phyloP scores from a whole-genome alignment of 1,140 invertebrate genomes.

The Hetaerina americana region DNA sequence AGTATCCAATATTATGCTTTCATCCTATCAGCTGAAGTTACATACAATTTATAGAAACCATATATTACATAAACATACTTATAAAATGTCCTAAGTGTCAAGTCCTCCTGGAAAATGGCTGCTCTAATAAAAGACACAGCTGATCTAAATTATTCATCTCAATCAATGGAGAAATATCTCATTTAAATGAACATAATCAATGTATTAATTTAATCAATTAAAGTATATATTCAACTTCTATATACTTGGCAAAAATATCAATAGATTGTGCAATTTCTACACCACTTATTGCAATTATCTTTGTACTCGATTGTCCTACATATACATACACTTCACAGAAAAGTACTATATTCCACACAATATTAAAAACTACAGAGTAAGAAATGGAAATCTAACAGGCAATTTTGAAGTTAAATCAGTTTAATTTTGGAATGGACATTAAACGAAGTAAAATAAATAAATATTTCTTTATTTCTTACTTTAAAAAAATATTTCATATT shows the following conservation, averaged over 20 bases:
- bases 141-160: background rate
- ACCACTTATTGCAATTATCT: background rate
- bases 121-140: background rate
- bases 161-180: background rate
- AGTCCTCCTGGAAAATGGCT: background rate
- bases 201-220: background rate
- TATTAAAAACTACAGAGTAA: background rate
- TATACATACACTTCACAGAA: background rate
- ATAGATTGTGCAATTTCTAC: background rate
- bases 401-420: too few relatives aligned
- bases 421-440: too few relatives aligned
- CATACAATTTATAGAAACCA: background rate
- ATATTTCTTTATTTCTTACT: too few relatives aligned
- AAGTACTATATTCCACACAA: background rate
- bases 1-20: background rate
- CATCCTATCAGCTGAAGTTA: background rate
- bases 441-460: too few relatives aligned
- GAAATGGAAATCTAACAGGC: too few relatives aligned
- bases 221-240: background rate
- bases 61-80: background rate
- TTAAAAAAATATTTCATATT: too few relatives aligned
- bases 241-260: background rate
- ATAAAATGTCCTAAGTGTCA: background rate
- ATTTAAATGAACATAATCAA: background rate
- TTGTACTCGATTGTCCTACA: background rate